Base-by-base conservation (phyloP, 2,797 vertebrate genomes). In the Gobionotothen gibberifrons region DNA sequence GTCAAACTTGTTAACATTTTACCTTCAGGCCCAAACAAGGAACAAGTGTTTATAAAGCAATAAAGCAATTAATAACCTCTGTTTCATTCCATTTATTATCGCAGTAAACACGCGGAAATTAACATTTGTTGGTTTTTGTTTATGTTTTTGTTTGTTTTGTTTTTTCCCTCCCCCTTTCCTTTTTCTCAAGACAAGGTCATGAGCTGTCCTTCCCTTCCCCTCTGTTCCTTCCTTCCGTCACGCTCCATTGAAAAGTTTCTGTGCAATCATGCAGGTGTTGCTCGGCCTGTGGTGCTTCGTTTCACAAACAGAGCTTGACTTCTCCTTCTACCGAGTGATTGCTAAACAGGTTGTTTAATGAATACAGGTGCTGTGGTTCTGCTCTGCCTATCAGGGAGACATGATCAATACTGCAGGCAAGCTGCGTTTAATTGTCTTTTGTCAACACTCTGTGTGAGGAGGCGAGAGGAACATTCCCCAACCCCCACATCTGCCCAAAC, bases 311-410 rank as follows among this genome's bases (percentile, higher is more conserved):
- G 80, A 82, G 72, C 59, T 73, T 67, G 78, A 85, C 81, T 78
- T 82, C 61, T 78, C 60, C 73, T 76, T 78, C 86, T 47, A 47
- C 83, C 42, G 52, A 73, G 65, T 64, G 85, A 82, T 80, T 88
- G 81, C 86, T 89, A 87, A 90, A 90, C 88, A 85, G 89, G 87
- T 82, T 86, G 87, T 82, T 81, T 90, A 92, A 92, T 93, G 90
- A 91, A 91, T 90, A 90, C 90, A 91, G 91, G 89, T 91, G 90
- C 86, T 75, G 87, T 74, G 83, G 91, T 90, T 93, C 89, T 91
- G 87, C 88, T 91, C 89, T 87, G 81, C 65, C 90, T 88, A 85
- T 89, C 87, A 87, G 82, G 61, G 74, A 87, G 81, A 92, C 88
- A 82, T 83, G 86, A 93, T 94, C 91, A 88, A 93, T 93, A 92